Base-by-base conservation (phyloP, 2,797 vertebrate species). In the Aplochiton taeniatus region DNA sequence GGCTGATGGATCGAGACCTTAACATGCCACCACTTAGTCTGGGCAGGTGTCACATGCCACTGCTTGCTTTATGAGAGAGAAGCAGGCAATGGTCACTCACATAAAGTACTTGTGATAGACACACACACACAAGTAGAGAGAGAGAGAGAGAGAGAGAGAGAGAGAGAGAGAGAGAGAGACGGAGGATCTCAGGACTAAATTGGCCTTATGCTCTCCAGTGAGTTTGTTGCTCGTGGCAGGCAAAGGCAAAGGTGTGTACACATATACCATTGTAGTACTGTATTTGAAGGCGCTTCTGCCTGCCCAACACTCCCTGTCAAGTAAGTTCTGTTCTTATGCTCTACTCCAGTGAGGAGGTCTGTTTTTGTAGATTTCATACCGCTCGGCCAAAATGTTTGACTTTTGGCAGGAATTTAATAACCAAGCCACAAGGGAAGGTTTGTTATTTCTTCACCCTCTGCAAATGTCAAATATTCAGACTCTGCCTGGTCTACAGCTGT, bases 181-280 rank as follows among this genome's bases (percentile, higher is more conserved):
- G n/a, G n/a, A n/a, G n/a, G n/a, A n/a, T n/a, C n/a, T n/a, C n/a
- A 48, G 78, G 65, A 61, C 51, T 43, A 58, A 62, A 69, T 65
- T 75, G 60, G 76, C 76, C 72, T 20, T 52, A 17, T 74, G 72
- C 79, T 77, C 72, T 74, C 69, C 45, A 43, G 73, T 65, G 70
- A 43, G 58, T 51, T n/a, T 72, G 54, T 79, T 74, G 70, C 78
- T 82, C 12, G 51, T 82, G 70, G 76, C 81, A 73, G n/a, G 31
- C 31, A 3, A 2, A 31, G 31, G 63, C 11, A 51, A 13, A 41
- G 13, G 52, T 55, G 59, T 10, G 6, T 19, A 3, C 1, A 16
- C 1, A 13, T n/a, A 13, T 41, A 7, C 18, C 6, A 31, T 6
- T 3, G 31, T 31, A 6, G 3, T 31, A 6, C 31, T 3, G 31